Evolutionary conservation across 2,797 vertebrate genomes (phyloP), one percentile per base, ranked within the genome.

Genomic region (Melopsittacus undulatus): DNA sequence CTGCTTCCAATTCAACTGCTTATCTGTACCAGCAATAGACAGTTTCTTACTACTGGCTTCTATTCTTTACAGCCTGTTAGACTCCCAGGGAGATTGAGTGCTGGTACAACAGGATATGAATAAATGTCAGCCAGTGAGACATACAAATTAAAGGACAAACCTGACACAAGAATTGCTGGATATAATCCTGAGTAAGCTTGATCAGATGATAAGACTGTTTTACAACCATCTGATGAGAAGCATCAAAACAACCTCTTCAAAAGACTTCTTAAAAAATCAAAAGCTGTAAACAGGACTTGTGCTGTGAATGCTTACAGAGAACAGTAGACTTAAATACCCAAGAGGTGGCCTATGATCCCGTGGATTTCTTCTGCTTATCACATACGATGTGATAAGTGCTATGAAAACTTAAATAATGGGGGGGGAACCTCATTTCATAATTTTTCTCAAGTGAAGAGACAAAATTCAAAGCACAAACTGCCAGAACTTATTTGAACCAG

Each of bases 351-450:
- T 27, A 46, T 15, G 21, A 21, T 80, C 20, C 20, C 0, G 0
- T 75, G 69, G 51, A 19, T 86, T 94, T 87, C 66, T 91, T 59
- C 40, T 69, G 51, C 20, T 36, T 30, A 32, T 48, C 36, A 36
- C 62, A 42, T 56, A 16, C 7, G 18, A 29, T 63, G 21, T 40
- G 26, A 11, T 67, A 79, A 54, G 17, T 74, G 30, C n/a, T 56
- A 10, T 74, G 13, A 59, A 42, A 87, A 57, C 29, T 42, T 69
- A 36, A 75, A n/a, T 38, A 32, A 26, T 57, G 56, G 6, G 24
- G 15, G 16, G 17, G 19, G 15, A 13, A 23, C 13, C 5, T 56
- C 0, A 38, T 23, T 69, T 82, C 13, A 10, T 22, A 0, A 5
- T 70, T 70, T 59, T 83, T 89, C 45, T 75, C 3, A 68, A 74